Conservation (phyloP, 2,797 vertebrate species). For the Eulemur albifrons region DNA sequence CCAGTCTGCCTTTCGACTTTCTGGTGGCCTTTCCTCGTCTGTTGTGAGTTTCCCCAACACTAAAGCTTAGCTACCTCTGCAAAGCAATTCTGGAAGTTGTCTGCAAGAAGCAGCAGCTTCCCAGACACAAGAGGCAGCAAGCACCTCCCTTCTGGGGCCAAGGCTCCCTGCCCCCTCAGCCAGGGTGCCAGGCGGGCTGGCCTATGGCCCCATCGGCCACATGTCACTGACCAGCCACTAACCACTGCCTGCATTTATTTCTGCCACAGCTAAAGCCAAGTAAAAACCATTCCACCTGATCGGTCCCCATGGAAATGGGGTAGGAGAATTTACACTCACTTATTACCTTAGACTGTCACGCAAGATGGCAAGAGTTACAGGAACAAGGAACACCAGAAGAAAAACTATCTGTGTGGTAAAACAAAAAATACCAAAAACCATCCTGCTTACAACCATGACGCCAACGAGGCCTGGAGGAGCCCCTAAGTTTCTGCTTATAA, state of each 20-base stretch:
- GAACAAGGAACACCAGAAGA: not conserved
- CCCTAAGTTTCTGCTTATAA: not conserved
- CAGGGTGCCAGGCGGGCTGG: not conserved
- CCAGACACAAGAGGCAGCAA: not conserved
- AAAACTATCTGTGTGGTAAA: not conserved
- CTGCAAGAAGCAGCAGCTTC: not conserved
- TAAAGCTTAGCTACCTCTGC: not conserved
- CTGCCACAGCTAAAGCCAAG: not conserved
- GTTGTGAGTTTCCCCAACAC: not conserved
- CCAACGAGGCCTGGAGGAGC: too few relatives aligned
- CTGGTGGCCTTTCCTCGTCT: not conserved
- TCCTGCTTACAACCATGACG: not conserved
- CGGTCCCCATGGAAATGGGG: not conserved
- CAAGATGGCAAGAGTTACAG: not conserved
- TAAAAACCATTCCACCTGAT: not conserved
- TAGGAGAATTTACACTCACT: not conserved
- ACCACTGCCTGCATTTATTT: not conserved
- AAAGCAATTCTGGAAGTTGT: not conserved
- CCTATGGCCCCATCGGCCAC: not conserved
- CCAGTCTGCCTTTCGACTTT: not conserved
- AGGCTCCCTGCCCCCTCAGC: not conserved
- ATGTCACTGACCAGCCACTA: not conserved
- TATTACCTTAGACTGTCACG: too few relatives aligned
- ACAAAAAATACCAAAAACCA: not conserved
- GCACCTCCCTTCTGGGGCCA: not conserved